Percentiles rank a stretch among this genome's conserved stretches.
These are phyloP conservation scores for Zosterops japonicus DNA, from an alignment of 2,113 vertebrate genomes.

Conservation along the genomic window DNA sequence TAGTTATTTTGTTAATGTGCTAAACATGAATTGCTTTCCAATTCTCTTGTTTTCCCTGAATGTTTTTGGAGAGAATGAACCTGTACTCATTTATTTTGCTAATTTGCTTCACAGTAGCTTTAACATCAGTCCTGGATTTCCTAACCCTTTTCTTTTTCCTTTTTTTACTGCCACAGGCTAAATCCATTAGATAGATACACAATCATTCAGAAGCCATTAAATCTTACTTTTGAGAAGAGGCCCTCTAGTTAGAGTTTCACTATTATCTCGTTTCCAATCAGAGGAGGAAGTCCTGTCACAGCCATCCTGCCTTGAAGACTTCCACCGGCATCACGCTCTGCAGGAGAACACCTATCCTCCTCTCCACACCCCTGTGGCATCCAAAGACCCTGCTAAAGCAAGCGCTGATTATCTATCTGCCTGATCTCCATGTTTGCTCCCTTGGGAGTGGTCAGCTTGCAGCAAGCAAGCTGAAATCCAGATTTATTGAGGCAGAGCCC, in stretches of 20 bases:
- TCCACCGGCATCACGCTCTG: constrained; percentile 32
- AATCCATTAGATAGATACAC: neutral
- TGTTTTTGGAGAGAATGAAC: neutral
- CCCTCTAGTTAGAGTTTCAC: constrained; percentile 67
- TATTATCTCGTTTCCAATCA: constrained; percentile 73
- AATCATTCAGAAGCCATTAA: neutral
- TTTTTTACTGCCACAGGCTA: neutral
- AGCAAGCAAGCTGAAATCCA: constrained; percentile 37
- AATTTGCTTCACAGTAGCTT: neutral
- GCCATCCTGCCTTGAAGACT: constrained; percentile 46
- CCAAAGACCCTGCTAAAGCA: constrained; percentile 48
- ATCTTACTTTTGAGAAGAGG: constrained; percentile 5
- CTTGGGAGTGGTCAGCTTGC: neutral
- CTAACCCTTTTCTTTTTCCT: neutral
- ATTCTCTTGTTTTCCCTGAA: neutral
- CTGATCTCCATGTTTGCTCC: constrained; percentile 56
- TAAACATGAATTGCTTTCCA: neutral
- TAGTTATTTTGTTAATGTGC: neutral
- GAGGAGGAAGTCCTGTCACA: constrained; percentile 67
- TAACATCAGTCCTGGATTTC: neutral
- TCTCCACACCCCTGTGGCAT: constrained; percentile 52
- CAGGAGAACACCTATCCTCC: constrained; percentile 28
- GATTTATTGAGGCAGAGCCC: neutral
- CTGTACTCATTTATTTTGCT: neutral
- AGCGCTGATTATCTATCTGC: constrained; percentile 27